Percentiles rank a stretch among this genome's conserved stretches.
These are phyloP conservation scores for Megaptera novaeangliae DNA, from an alignment of 2,113 vertebrate species.

Conservation along the genomic window DNA sequence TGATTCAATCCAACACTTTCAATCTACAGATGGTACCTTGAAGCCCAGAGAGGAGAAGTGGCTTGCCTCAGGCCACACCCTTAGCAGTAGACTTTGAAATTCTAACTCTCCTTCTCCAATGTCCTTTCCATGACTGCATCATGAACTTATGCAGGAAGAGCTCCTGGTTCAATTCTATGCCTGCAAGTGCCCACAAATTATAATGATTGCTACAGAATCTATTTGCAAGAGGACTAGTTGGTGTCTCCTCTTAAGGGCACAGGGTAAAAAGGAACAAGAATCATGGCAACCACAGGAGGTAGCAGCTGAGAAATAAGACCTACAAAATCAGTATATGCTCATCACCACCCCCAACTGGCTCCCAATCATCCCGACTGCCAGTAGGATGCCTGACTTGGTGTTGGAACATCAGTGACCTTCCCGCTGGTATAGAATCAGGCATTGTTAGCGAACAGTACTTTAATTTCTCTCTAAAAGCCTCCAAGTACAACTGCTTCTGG, in stretches of 20 bases:
- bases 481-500: slow-evolving; percentile 40
- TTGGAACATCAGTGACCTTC: background rate
- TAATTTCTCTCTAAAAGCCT: slow-evolving; percentile 52
- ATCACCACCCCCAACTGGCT: background rate
- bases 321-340: background rate
- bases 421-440: slow-evolving; percentile 13
- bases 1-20: background rate
- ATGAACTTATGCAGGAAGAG: background rate
- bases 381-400: background rate
- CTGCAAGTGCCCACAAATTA: background rate
- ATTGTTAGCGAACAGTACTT: slow-evolving; percentile 57
- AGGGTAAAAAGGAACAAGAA: background rate
- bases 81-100: background rate
- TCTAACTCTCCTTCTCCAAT: background rate
- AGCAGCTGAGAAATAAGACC: background rate
- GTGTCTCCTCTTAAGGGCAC: background rate
- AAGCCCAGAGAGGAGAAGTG: background rate
- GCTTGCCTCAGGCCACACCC: background rate
- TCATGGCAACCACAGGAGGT: background rate
- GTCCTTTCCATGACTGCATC: background rate
- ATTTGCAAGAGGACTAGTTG: background rate
- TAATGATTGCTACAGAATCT: background rate
- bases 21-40: background rate
- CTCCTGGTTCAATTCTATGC: background rate
- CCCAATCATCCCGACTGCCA: background rate